Percentiles rank a stretch among this genome's conserved stretches.
Evolutionary conservation across 2,888 invertebrate species (phyloP).

Genomic region (Exephanes ischioxanthus): DNA sequence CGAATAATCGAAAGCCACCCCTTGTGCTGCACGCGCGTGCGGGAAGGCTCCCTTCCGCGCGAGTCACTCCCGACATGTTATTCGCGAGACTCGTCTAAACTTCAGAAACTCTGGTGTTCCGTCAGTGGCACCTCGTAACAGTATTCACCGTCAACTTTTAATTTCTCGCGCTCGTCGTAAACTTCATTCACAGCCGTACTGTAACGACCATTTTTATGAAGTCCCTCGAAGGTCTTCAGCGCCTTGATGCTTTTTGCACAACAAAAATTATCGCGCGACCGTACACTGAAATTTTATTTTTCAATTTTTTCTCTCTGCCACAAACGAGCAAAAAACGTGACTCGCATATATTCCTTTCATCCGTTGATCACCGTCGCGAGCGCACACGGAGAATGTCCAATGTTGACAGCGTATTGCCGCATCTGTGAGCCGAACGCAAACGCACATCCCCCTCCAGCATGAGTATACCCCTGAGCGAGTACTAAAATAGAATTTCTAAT

Average conservation of each 20-base stretch:
- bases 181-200: neutral
- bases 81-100: conserved; percentile 5
- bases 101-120: conserved; percentile 35
- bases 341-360: neutral
- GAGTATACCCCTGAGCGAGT: conserved; percentile 13
- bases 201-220: neutral
- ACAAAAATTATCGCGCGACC: neutral
- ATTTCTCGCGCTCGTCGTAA: conserved; percentile 3
- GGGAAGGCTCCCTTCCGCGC: conserved; percentile 23
- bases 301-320: neutral
- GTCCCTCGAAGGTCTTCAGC: neutral
- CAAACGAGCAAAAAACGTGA: neutral
- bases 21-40: neutral
- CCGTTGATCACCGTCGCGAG: conserved; percentile 11
- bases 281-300: neutral
- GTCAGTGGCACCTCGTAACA: neutral
- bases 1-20: conserved; percentile 41
- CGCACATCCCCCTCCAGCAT: neutral
- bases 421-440: conserved; percentile 45
- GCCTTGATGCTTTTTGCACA: neutral
- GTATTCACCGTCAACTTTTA: conserved; percentile 1
- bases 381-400: neutral
- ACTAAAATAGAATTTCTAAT: conserved; percentile 61
- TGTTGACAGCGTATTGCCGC: conserved; percentile 10
- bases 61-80: conserved; percentile 20